Evolutionary conservation across 2,888 invertebrate species (phyloP).

Genomic region (Brassicogethes aeneus): DNA sequence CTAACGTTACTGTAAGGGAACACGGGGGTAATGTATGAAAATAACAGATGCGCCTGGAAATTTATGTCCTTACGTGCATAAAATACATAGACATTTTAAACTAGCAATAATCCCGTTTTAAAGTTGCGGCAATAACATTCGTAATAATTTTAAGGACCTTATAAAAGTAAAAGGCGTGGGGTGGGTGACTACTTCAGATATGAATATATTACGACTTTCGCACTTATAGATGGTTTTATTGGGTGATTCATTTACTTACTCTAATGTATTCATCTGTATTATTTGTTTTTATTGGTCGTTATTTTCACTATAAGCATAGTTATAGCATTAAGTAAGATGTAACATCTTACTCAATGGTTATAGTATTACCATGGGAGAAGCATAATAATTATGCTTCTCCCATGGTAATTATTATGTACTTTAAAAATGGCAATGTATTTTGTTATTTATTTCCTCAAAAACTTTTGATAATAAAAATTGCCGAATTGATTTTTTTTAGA

Average conservation of each 20-base stretch:
- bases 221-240: too few species aligned
- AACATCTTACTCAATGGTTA: too few species aligned
- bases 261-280: background rate
- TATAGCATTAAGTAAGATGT: too few species aligned
- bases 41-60: slow-evolving; percentile 16
- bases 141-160: background rate
- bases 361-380: too few species aligned
- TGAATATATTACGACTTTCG: background rate
- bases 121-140: slow-evolving; percentile 2
- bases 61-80: slow-evolving; percentile 16
- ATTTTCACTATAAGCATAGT: background rate
- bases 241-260: background rate
- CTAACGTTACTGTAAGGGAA: slow-evolving; percentile 8
- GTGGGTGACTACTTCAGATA: background rate
- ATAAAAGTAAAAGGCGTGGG: background rate
- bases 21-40: slow-evolving; percentile 13
- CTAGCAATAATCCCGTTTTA: background rate
- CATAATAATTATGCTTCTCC: too few species aligned
- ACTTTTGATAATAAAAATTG: too few species aligned
- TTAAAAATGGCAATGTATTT: too few species aligned
- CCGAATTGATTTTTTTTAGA: too few species aligned
- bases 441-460: too few species aligned
- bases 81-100: slow-evolving; percentile 9
- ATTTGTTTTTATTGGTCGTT: background rate
- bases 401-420: too few species aligned